Base-by-base conservation (phyloP, 2,888 invertebrate genomes). In the Seira ritae region DNA sequence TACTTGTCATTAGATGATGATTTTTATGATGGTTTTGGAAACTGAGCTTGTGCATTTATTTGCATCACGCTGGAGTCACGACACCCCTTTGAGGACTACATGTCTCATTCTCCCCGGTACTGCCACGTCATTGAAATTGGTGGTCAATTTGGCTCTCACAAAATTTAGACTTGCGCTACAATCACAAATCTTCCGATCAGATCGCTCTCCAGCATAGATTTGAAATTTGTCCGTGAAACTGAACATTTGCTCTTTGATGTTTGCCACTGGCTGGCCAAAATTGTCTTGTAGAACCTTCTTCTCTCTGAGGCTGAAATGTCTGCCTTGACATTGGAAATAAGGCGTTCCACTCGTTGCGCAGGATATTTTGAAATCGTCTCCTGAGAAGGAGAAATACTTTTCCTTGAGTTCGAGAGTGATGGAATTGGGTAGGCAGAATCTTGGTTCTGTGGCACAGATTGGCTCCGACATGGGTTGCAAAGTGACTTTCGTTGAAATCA, bases 351-450 rank as follows among this genome's bases (percentile, higher is more conserved):
- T 83, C 0, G 50, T 20, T 0, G 85, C 83, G 73, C 85, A 83
- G 2, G 67, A 50, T 60, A 87, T 84, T 65, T 83, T 80, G 73
- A 87, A 87, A 72, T 87, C 85, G 31, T 87, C 87, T 1, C 87
- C 87, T 3, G 87, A 87, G 3, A 82, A 67, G 10, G 85, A 85
- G 62, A 81, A 85, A 0, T 80, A 23, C 42, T 87, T 84, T 55
- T 87, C 87, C 0, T 79, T 72, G 1, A 87, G 78, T 0, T 79
- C 74, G 22, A 87, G 85, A 2, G 83, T 83, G 17, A 87, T 83
- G 10, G 87, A 73, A 0, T 75, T 22, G 0, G 80, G 84, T 0
- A 87, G 79, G 15, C 84, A 80, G 70, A 87, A 87, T 42, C 87
- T 72, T 1, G 84, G 79, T 46, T 87, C 84, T 1, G 83, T 84